A percentile compares a stretch with the other conserved stretches of the same genome.
Evolutionary conservation across 1,140 invertebrate species (phyloP).

Genomic region (Centruroides sculpturatus): DNA sequence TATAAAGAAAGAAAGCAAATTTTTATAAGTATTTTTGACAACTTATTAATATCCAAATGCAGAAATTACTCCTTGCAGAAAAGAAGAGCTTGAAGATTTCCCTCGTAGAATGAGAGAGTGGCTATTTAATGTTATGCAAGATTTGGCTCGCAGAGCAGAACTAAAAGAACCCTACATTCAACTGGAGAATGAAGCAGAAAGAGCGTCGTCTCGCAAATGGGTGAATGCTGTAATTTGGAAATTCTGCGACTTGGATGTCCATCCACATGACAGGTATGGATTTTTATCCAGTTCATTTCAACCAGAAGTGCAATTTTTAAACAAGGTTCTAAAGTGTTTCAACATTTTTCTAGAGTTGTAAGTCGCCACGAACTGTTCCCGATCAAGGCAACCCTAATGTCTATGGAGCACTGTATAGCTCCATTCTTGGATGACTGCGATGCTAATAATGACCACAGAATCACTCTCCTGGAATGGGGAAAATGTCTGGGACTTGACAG

Average conservation of each 20-base stretch:
- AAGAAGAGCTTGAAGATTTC: slow-evolving; percentile 76
- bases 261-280: slow-evolving; percentile 59
- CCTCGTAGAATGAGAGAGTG: slow-evolving; percentile 88
- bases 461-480: slow-evolving; percentile 77
- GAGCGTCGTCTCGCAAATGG: slow-evolving; percentile 55
- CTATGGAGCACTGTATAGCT: slow-evolving; percentile 85
- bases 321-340: background rate
- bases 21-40: too few relatives aligned
- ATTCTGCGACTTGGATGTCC: slow-evolving; percentile 84
- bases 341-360: slow-evolving; percentile 38
- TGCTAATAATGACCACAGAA: slow-evolving; percentile 67
- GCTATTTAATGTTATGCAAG: slow-evolving; percentile 91
- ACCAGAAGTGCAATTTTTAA: too few relatives aligned
- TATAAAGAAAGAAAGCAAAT: too few relatives aligned
- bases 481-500: slow-evolving; percentile 71
- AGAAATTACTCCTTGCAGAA: slow-evolving; percentile 47
- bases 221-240: slow-evolving; percentile 89
- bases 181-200: slow-evolving; percentile 76
- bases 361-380: slow-evolving; percentile 89
- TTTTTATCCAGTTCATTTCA: background rate
- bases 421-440: slow-evolving; percentile 88
- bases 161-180: slow-evolving; percentile 64
- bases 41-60: background rate
- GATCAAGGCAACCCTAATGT: slow-evolving; percentile 76
- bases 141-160: slow-evolving; percentile 77